Conservation (phyloP, 2,113 vertebrate species). For the Microtus pennsylvanicus region DNA sequence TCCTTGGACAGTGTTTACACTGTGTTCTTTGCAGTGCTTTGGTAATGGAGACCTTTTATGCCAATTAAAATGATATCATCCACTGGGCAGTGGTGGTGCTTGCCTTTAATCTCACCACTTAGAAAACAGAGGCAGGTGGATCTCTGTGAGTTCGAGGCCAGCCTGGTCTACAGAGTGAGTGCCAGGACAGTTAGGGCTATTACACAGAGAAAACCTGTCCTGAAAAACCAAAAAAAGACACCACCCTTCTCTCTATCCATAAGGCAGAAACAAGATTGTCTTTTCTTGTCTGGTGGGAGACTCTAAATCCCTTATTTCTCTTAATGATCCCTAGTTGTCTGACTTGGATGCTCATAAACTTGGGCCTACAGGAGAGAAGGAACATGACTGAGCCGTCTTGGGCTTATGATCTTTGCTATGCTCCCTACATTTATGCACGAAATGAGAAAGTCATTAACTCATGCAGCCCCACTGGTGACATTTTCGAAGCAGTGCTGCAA, state of each 20-base stretch:
- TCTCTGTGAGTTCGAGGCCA: too few relatives aligned
- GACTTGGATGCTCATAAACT: not conserved
- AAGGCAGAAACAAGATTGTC: not conserved
- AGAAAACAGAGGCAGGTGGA: too few relatives aligned
- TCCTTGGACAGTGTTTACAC: not conserved
- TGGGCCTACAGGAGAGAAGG: not conserved
- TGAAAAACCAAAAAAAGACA: too few relatives aligned
- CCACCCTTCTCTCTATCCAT: not conserved
- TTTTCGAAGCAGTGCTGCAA: not conserved
- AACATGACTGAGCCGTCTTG: not conserved
- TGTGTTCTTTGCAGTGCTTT: rapidly evolving
- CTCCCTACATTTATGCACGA: not conserved
- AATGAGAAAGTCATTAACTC: not conserved
- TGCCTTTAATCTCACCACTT: too few relatives aligned
- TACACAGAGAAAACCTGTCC: too few relatives aligned
- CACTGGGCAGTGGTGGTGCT: too few relatives aligned
- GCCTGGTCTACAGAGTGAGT: too few relatives aligned
- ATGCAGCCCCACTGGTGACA: not conserved
- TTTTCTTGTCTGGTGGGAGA: not conserved
- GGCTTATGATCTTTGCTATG: not conserved
- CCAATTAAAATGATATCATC: not conserved
- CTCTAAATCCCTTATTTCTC: not conserved
- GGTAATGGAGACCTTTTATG: too few relatives aligned
- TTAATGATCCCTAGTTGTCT: not conserved
- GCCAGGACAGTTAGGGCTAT: too few relatives aligned